These are phyloP conservation scores for Tachina grossa DNA, from an alignment of 2,888 invertebrate species.

Conservation along the genomic window DNA sequence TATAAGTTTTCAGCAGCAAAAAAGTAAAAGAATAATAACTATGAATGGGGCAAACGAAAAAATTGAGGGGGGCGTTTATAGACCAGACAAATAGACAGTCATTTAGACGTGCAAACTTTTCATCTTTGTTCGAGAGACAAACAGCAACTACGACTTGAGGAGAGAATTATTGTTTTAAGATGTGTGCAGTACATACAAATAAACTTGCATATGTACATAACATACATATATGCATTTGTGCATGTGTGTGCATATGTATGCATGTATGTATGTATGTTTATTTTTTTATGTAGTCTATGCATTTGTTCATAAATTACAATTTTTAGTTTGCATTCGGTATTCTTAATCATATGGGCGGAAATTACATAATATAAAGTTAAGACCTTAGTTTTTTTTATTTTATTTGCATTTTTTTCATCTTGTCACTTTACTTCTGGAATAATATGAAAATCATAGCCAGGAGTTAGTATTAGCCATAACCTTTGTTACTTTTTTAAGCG, in stretches of 20 bases:
- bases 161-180: conserved; percentile 56
- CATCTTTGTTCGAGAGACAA: conserved; percentile 46
- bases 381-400: conserved; percentile 2
- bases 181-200: conserved; percentile 1
- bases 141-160: conserved; percentile 16
- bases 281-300: neutral
- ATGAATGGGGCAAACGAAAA: conserved; percentile 28
- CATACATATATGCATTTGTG: neutral
- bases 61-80: conserved; percentile 54
- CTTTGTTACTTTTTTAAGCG: neutral
- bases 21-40: conserved; percentile 7
- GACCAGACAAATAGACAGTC: conserved; percentile 66
- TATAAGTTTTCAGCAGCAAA: conserved; percentile 30
- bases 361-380: conserved; percentile 53
- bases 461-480: neutral
- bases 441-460: neutral
- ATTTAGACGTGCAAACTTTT: conserved; percentile 70
- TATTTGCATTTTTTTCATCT: neutral
- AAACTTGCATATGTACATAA: neutral
- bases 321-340: conserved; percentile 31
- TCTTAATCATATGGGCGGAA: conserved; percentile 64
- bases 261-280: neutral
- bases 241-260: neutral
- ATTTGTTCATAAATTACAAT: conserved; percentile 19
- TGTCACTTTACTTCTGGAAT: neutral